phyloP scores from a whole-genome alignment of 2,113 vertebrate species.

The Phrynosoma blainvillii region DNA sequence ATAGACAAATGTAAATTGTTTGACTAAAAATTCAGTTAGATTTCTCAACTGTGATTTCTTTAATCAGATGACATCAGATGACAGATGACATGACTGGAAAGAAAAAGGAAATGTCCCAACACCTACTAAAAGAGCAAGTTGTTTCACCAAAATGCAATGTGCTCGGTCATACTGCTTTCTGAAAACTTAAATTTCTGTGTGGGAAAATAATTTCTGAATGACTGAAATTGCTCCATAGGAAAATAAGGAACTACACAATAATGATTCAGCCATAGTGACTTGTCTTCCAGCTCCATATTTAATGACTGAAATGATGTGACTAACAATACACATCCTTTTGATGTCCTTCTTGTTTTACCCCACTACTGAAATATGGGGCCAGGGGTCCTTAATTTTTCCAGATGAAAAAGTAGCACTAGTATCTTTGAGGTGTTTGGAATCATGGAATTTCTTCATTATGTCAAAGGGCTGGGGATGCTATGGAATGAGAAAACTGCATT shows the following conservation, averaged over 20 bases:
- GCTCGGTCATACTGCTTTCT: neutral
- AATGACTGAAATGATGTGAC: neutral
- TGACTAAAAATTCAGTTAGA: neutral
- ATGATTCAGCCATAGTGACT: no score
- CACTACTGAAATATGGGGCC: neutral
- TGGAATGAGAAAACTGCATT: neutral
- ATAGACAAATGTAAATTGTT: neutral
- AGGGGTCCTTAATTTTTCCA: neutral
- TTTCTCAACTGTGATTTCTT: neutral
- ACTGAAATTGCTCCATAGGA: neutral
- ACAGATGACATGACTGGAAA: neutral
- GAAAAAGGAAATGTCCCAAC: neutral
- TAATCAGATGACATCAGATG: neutral
- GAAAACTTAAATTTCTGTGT: neutral
- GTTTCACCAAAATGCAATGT: neutral
- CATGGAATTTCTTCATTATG: neutral
- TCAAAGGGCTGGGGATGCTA: neutral
- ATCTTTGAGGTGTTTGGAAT: neutral
- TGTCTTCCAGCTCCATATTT: neutral
- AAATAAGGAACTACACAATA: neutral
- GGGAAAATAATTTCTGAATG: neutral
- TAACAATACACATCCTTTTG: no score
- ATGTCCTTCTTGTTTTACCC: neutral
- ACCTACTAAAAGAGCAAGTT: neutral
- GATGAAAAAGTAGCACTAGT: no score